Percentiles rank a stretch among this genome's conserved stretches.
Conservation (phyloP, 2,888 invertebrate species). For the Chromoteleia sp. region DNA sequence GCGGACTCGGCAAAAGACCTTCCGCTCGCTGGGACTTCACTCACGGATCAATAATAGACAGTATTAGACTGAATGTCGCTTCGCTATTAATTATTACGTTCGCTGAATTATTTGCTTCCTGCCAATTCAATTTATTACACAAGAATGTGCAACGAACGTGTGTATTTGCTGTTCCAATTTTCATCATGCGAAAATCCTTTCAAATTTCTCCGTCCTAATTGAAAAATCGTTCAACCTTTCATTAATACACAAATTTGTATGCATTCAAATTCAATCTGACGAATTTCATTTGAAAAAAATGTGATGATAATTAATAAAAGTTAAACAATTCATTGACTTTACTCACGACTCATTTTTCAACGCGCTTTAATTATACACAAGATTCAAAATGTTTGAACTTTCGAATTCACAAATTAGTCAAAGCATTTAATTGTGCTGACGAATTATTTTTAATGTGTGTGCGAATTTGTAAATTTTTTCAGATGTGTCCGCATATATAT, state of each 20-base stretch:
- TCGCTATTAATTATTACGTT: constrained; percentile 62
- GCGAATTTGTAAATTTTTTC: constrained; percentile 30
- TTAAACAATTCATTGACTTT: constrained; percentile 1
- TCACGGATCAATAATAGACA: constrained; percentile 58
- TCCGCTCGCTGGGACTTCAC: constrained; percentile 24
- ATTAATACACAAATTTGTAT: constrained; percentile 3
- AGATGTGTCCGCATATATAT: constrained; percentile 47
- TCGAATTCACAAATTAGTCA: constrained; percentile 11
- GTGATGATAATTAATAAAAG: constrained; percentile 4
- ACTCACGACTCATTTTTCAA: constrained; percentile 26
- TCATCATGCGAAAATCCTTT: constrained; percentile 26
- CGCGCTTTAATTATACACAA: constrained; percentile 23
- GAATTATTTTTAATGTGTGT: constrained; percentile 21
- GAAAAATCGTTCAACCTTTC: neutral
- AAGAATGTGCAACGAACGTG: constrained; percentile 6
- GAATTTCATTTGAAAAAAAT: neutral
- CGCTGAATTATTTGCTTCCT: constrained; percentile 47
- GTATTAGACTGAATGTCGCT: constrained; percentile 51
- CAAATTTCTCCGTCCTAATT: constrained; percentile 1
- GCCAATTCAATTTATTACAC: constrained; percentile 49
- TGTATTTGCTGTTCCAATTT: constrained; percentile 40
- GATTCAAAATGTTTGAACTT: constrained; percentile 4
- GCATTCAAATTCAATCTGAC: too few relatives aligned
- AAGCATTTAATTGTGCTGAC: constrained; percentile 3
- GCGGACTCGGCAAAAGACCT: constrained; percentile 50